phyloP scores from a whole-genome alignment of 2,888 invertebrate species.

The Idaea dimidiata region DNA sequence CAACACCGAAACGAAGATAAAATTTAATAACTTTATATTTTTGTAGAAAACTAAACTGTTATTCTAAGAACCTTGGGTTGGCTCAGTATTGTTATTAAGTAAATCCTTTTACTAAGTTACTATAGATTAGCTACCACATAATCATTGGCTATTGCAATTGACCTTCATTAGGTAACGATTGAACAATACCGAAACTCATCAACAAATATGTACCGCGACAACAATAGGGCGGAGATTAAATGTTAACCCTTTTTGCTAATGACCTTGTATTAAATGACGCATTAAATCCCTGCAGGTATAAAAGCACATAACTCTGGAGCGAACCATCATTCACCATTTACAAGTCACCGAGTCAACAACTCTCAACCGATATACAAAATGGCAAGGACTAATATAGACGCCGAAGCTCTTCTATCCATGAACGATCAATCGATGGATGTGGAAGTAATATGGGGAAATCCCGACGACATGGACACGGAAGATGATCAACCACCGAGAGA shows the following conservation, averaged over 20 bases:
- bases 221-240: not conserved
- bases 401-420: constrained; percentile 56
- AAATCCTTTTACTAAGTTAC: no score
- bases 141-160: not conserved
- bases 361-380: constrained; percentile 13
- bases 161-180: no score
- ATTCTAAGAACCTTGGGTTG: no score
- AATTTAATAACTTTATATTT: no score
- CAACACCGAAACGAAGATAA: no score
- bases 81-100: no score
- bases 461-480: constrained; percentile 65
- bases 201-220: not conserved
- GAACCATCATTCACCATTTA: no score
- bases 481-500: constrained; percentile 40
- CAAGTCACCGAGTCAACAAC: no score
- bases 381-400: constrained; percentile 40
- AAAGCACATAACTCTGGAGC: not conserved
- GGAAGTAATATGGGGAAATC: constrained; percentile 64
- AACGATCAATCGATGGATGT: constrained; percentile 66
- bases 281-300: not conserved
- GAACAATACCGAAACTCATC: no score
- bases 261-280: not conserved
- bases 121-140: no score
- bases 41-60: no score
- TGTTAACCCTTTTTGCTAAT: not conserved